Conservation (phyloP, 2,888 invertebrate genomes). For the Dusona sp. region DNA sequence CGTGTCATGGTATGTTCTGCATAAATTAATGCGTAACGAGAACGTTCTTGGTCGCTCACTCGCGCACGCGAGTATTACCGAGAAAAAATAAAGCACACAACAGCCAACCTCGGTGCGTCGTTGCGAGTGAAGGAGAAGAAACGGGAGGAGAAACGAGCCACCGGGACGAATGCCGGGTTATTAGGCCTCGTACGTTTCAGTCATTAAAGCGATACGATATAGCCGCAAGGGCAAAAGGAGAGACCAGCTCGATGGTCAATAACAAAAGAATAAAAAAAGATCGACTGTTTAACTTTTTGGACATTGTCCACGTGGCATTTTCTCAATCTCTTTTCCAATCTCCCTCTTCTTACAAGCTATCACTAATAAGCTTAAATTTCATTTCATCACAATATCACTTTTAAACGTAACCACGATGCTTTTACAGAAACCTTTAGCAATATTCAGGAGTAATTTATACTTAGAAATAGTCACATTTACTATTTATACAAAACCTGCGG, state of each 20-base stretch:
- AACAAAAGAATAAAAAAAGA: slow-evolving; percentile 50
- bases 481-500: too few relatives aligned
- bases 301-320: slow-evolving; percentile 61
- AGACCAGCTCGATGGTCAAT: slow-evolving; percentile 52
- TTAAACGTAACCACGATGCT: neutral
- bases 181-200: slow-evolving; percentile 70
- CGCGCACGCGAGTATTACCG: slow-evolving; percentile 55
- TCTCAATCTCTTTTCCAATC: slow-evolving; percentile 26
- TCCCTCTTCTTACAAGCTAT: neutral
- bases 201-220: slow-evolving; percentile 67
- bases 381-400: neutral
- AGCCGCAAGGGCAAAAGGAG: slow-evolving; percentile 52
- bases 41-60: slow-evolving; percentile 59
- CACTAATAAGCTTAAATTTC: neutral
- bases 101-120: slow-evolving; percentile 22
- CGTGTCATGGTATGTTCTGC: slow-evolving; percentile 70
- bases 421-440: neutral
- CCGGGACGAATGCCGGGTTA: slow-evolving; percentile 67
- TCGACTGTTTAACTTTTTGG: slow-evolving; percentile 57
- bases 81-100: slow-evolving; percentile 32
- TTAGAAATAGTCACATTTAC: too few relatives aligned
- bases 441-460: neutral
- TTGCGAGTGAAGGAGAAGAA: slow-evolving; percentile 35
- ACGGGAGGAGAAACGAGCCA: slow-evolving; percentile 44
- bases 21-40: slow-evolving; percentile 71